phyloP scores from a whole-genome alignment of 1,140 invertebrate species.

The Hetaerina americana region DNA sequence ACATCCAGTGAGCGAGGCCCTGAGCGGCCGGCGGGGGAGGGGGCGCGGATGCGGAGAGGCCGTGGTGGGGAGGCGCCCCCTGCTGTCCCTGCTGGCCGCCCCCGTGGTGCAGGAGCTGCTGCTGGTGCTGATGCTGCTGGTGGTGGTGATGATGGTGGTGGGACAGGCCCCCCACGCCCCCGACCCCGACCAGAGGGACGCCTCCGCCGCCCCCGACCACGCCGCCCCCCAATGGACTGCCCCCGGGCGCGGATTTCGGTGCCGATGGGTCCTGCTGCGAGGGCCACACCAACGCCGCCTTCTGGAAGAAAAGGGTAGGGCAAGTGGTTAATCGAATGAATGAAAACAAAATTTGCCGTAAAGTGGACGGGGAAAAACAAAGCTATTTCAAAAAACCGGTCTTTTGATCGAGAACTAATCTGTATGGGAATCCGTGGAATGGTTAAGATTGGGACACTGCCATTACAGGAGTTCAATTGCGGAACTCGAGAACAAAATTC shows the following conservation, averaged over 20 bases:
- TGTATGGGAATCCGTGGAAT: too few species aligned
- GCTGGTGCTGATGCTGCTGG: neutral
- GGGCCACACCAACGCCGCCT: constrained; percentile 29
- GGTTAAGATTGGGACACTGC: too few species aligned
- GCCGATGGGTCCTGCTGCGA: constrained; percentile 21
- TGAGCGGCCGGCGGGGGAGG: constrained; percentile 14
- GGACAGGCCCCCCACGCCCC: constrained; percentile 19
- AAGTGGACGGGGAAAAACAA: too few species aligned
- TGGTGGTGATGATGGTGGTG: neutral
- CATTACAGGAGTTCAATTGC: too few species aligned
- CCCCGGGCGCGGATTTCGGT: neutral
- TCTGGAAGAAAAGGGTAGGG: too few species aligned
- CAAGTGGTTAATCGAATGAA: constrained; percentile 26
- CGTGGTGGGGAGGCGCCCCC: constrained; percentile 36
- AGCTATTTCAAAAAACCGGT: too few species aligned
- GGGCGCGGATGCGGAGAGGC: constrained; percentile 62
- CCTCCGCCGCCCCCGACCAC: constrained; percentile 23
- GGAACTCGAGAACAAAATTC: too few species aligned
- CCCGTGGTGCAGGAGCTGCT: neutral
- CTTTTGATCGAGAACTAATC: too few species aligned
- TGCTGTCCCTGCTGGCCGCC: constrained; percentile 1
- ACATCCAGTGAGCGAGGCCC: constrained; percentile 69
- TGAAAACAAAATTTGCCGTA: too few species aligned
- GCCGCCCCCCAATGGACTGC: constrained; percentile 21
- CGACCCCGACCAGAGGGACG: constrained; percentile 15